Conservation (phyloP, 2,113 vertebrate species). For the Pelmatolapia mariae region DNA sequence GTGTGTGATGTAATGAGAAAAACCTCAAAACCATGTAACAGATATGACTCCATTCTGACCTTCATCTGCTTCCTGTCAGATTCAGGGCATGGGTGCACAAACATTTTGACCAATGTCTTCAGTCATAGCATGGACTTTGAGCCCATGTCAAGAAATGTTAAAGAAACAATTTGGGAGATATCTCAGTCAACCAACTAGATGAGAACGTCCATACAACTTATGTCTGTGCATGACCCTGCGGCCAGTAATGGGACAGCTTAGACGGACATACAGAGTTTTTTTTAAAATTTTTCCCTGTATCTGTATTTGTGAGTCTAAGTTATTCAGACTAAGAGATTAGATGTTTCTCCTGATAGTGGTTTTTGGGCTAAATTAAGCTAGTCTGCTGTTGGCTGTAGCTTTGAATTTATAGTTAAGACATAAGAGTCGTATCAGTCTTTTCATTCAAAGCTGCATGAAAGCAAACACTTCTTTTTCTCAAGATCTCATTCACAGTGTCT, state of each 20-base stretch:
- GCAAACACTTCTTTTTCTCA: neutral
- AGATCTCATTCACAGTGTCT: neutral
- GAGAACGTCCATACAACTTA: neutral
- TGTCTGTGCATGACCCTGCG: neutral
- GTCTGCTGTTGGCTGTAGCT: neutral
- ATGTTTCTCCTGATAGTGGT: neutral
- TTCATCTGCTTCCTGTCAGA: neutral
- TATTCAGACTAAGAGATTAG: neutral
- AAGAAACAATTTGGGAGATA: neutral
- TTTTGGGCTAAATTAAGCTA: neutral
- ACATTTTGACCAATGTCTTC: neutral
- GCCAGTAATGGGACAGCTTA: neutral
- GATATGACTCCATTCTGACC: neutral
- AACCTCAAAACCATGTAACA: neutral
- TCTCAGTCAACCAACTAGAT: neutral
- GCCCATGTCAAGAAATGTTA: neutral
- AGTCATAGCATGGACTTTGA: neutral
- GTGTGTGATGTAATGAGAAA: neutral
- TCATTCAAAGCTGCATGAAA: neutral
- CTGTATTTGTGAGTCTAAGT: neutral
- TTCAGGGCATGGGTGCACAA: neutral
- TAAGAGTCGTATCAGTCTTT: neutral
- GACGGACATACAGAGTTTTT: neutral
- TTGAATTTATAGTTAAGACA: neutral
- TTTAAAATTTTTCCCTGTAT: fast-evolving